Base-by-base conservation (phyloP, 2,113 vertebrate genomes). In the Cynoglossus semilaevis region DNA sequence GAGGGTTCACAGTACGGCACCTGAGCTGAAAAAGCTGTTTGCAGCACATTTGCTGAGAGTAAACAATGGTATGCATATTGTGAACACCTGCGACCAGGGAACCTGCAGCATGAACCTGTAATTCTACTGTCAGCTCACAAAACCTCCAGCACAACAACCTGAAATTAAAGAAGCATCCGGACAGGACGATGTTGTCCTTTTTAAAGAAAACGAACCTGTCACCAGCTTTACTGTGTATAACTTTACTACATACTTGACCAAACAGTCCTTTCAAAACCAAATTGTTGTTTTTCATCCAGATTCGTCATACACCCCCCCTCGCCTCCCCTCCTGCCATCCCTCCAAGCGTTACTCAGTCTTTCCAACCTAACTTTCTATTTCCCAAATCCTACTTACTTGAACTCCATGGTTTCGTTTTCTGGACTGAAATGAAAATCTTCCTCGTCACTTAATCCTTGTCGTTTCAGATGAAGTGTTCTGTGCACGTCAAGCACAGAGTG, bases 321-420 rank as follows among this genome's bases (percentile, higher is more conserved):
- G 3, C 22, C 2, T 2, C 22, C 22, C 22, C 22, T 29, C 22
- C 22, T 29, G 22, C 6, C 22, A 29, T 29, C 22, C 22, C 22
- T 29, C 22, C 22, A 29, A 29, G 6, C 22, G 13, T 54, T n/a
- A 11, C 51, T 44, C 15, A 9, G 43, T 64, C 19, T 58, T 63
- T 70, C 62, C 63, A 54, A 8, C 1, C 16, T 17, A 40, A 41
- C 48, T 48, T n/a, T 52, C 50, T 58, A 38, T 53, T 42, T 62
- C 35, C 50, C 62, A 72, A 38, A 76, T 34, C 15, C 15, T 42
- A 88, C 89, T 87, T 87, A 90, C 89, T 76, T 81, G 1, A 64
- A 15, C 66, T 81, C 79, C 88, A 90, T 88, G 80, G 70, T 56
- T 69, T 49, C 61, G 55, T 51, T 63, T 49, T 62, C 52, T 13